Percentiles rank a stretch among this genome's conserved stretches.
Evolutionary conservation across 2,797 vertebrate species (phyloP).

Genomic region (Lagorchestes hirsutus): DNA sequence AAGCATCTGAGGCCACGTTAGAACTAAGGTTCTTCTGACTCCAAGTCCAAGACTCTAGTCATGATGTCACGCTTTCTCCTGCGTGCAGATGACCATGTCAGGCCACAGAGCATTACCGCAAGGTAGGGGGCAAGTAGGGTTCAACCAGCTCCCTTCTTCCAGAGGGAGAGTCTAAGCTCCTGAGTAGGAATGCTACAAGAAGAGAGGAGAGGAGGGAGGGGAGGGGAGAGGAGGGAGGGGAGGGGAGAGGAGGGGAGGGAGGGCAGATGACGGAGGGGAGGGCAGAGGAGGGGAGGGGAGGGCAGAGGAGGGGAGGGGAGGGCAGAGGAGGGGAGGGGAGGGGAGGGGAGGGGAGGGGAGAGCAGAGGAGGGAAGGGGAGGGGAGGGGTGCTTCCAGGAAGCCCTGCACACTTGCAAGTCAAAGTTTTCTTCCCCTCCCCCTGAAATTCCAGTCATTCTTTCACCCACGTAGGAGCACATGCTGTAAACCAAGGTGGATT

Average conservation of each 20-base stretch:
- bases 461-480: slow-evolving; percentile 79
- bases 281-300: slow-evolving; percentile 74
- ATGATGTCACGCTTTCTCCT: background rate
- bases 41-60: background rate
- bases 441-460: slow-evolving; percentile 89
- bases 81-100: background rate
- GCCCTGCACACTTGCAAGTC: slow-evolving; percentile 83
- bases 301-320: slow-evolving; percentile 64
- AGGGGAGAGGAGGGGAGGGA: slow-evolving; percentile 75
- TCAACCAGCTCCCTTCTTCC: background rate
- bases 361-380: slow-evolving; percentile 62
- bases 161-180: background rate
- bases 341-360: slow-evolving; percentile 11
- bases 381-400: slow-evolving; percentile 78
- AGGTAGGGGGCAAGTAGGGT: background rate
- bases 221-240: slow-evolving; percentile 73
- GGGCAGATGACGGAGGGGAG: slow-evolving; percentile 73
- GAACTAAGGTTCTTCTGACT: background rate
- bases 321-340: too few species aligned
- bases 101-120: background rate
- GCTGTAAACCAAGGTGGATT: slow-evolving; percentile 86
- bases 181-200: slow-evolving; percentile 54
- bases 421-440: slow-evolving; percentile 83
- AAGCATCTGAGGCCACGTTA: background rate
- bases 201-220: slow-evolving; percentile 71